Evolutionary conservation across 2,888 invertebrate genomes (phyloP).

Genomic region (Machimus rusticus): DNA sequence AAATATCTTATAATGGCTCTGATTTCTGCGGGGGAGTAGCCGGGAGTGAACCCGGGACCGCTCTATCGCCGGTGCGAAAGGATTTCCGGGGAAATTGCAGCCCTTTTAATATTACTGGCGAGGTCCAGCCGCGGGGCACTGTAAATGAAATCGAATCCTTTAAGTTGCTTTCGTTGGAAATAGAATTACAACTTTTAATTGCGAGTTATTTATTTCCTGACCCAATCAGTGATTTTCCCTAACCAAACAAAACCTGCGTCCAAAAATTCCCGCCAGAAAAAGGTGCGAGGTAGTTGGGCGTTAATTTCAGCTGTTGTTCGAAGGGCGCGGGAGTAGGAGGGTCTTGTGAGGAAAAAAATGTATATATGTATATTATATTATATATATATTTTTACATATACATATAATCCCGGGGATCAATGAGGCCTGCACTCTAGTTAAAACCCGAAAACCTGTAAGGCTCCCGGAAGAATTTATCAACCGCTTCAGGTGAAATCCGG

Average conservation of each 20-base stretch:
- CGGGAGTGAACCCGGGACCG: background rate
- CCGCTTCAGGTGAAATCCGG: background rate
- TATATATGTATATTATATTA: background rate
- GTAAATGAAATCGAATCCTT: slow-evolving; percentile 22
- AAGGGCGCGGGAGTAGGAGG: background rate
- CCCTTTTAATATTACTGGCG: slow-evolving; percentile 32
- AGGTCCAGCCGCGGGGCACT: background rate
- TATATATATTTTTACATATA: background rate
- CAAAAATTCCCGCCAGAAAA: background rate
- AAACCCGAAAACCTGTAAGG: background rate
- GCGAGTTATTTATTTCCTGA: slow-evolving; percentile 22
- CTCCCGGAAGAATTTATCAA: background rate
- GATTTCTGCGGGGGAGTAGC: background rate
- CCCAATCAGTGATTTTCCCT: slow-evolving; percentile 7
- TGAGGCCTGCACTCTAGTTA: slow-evolving; percentile 4
- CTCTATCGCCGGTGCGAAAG: background rate
- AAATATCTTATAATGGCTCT: slow-evolving; percentile 27
- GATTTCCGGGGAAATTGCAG: background rate
- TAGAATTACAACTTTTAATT: slow-evolving; percentile 34
- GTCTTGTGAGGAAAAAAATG: background rate
- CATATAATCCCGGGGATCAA: background rate
- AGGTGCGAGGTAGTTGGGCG: background rate
- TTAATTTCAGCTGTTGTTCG: background rate
- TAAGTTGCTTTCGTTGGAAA: background rate
- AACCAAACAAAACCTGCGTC: background rate